These are phyloP conservation scores for Montipora foliosa DNA, from an alignment of 64 coral and sea anemone species.

Conservation along the genomic window DNA sequence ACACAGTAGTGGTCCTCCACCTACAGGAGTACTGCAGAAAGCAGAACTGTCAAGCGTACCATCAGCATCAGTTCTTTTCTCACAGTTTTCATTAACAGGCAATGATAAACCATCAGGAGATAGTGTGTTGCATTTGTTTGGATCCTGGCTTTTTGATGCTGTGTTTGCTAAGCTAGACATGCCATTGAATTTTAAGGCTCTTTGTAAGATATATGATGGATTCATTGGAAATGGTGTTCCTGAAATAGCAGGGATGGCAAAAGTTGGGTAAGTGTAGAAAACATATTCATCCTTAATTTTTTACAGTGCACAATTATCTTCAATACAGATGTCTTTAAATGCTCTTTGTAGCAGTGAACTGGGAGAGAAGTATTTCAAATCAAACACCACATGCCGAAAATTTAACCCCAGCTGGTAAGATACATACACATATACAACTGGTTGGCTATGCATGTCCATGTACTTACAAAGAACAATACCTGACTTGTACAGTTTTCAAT, in stretches of 20 bases:
- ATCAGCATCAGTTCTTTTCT: constrained; percentile 55
- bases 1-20: constrained; percentile 69
- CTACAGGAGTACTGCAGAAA: neutral
- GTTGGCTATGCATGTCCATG: no score
- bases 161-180: constrained; percentile 87
- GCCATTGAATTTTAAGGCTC: constrained; percentile 59
- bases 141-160: constrained; percentile 98
- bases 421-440: no score
- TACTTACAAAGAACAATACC: no score
- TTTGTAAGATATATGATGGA: constrained; percentile 68
- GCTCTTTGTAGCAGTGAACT: no score
- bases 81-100: neutral
- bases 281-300: neutral
- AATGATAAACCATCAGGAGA: constrained; percentile 81
- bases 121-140: constrained; percentile 95
- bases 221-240: constrained; percentile 30
- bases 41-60: neutral
- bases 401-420: no score
- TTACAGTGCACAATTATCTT: no score
- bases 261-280: constrained; percentile 1
- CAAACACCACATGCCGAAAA: no score
- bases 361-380: no score
- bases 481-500: no score
- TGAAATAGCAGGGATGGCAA: neutral
- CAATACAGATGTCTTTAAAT: no score